Conservation (phyloP, 2,888 invertebrate genomes). For the Ommatoiulus sabulosus region DNA sequence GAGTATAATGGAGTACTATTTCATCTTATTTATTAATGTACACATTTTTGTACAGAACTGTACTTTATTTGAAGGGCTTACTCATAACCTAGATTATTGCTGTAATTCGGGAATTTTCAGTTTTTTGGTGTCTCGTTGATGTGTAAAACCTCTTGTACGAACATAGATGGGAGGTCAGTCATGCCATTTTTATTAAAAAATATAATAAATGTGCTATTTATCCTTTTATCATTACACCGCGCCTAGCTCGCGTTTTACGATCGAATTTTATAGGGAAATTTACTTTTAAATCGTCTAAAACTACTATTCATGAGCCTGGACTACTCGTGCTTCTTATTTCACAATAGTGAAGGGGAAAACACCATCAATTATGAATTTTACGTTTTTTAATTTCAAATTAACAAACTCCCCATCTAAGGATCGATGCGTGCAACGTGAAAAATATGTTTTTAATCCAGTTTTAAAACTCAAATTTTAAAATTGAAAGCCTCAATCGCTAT, state of each 20-base stretch:
- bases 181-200: slow-evolving; percentile 60
- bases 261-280: not conserved
- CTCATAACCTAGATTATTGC: slow-evolving; percentile 51
- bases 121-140: slow-evolving; percentile 55
- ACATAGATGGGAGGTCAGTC: slow-evolving; percentile 58
- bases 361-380: too few species aligned
- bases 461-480: too few species aligned
- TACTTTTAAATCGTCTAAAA: too few species aligned
- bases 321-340: too few species aligned
- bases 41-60: slow-evolving; percentile 56
- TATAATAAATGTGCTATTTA: slow-evolving; percentile 60
- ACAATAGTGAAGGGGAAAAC: too few species aligned
- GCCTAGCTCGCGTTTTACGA: not conserved
- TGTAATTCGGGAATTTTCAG: slow-evolving; percentile 47
- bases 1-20: slow-evolving; percentile 53
- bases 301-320: too few species aligned
- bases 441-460: too few species aligned
- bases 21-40: slow-evolving; percentile 55
- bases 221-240: not conserved
- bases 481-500: too few species aligned
- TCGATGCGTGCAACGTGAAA: too few species aligned
- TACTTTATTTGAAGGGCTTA: slow-evolving; percentile 55
- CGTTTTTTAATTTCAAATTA: too few species aligned
- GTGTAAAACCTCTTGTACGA: slow-evolving; percentile 56
- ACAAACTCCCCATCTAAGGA: too few species aligned